A percentile compares a stretch with the other conserved stretches of the same genome.
These are phyloP conservation scores for Hippocampus abdominalis DNA, from an alignment of 2,113 vertebrate genomes.

Conservation along the genomic window DNA sequence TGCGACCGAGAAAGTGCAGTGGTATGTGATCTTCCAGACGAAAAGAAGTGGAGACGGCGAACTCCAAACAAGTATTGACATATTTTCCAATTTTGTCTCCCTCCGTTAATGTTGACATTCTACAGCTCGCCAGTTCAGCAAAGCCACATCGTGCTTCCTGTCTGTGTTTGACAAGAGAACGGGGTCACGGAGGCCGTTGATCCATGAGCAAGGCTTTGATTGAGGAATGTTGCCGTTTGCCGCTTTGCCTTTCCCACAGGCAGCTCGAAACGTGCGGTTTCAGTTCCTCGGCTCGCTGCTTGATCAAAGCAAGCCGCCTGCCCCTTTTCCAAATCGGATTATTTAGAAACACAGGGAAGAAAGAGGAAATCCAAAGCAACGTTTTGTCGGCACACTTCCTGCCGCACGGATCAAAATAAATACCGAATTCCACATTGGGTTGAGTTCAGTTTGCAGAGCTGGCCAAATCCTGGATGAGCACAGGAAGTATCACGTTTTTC, in stretches of 20 bases:
- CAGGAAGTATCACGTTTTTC: conserved; percentile 13
- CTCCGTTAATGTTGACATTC: conserved; percentile 58
- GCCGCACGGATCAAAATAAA: not conserved
- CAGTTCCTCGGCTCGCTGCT: conserved; percentile 48
- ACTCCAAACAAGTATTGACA: conserved; percentile 24
- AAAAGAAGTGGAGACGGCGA: conserved; percentile 35
- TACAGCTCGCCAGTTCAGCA: conserved; percentile 51
- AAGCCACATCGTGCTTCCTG: conserved; percentile 52
- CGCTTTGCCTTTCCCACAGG: conserved; percentile 15
- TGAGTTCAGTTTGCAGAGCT: not conserved
- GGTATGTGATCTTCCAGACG: conserved; percentile 17
- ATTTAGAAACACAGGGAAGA: conserved; percentile 14
- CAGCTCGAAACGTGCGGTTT: conserved; percentile 53
- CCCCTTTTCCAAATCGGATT: conserved; percentile 43
- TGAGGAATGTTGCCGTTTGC: conserved; percentile 59
- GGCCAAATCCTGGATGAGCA: not conserved
- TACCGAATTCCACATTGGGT: not conserved
- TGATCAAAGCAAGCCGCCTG: conserved; percentile 53
- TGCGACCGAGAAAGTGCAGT: not conserved
- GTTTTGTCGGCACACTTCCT: not conserved
- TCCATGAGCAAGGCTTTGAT: conserved; percentile 54
- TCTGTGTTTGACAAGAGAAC: conserved; percentile 54
- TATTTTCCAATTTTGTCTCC: conserved; percentile 33
- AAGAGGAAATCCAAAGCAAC: conserved; percentile 21
- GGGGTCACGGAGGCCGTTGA: conserved; percentile 54